A percentile compares a stretch with the other conserved stretches of the same genome.
These are phyloP conservation scores for Pogonophryne albipinna DNA, from an alignment of 2,797 vertebrate genomes.

Conservation along the genomic window DNA sequence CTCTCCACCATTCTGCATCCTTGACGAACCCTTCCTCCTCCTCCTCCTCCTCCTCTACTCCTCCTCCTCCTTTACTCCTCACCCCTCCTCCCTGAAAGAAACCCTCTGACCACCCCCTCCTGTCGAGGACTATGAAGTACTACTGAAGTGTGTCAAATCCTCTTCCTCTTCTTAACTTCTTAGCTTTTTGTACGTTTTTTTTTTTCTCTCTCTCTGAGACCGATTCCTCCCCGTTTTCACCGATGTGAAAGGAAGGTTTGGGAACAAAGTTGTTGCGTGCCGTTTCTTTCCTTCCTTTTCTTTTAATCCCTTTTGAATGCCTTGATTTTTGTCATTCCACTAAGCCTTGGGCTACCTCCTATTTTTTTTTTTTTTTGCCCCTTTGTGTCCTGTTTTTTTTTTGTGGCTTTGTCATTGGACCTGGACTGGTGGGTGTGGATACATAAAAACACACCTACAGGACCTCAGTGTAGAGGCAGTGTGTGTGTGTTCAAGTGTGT, in stretches of 20 bases:
- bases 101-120: constrained; percentile 66
- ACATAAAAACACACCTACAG: constrained; percentile 69
- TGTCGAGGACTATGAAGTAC: constrained; percentile 87
- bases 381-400: constrained; percentile 69
- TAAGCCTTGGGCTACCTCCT: constrained; percentile 95
- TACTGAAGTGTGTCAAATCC: constrained; percentile 88
- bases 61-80: constrained; percentile 6
- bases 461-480: constrained; percentile 77
- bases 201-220: constrained; percentile 46
- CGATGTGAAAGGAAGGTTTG: constrained; percentile 66
- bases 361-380: constrained; percentile 55
- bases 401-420: constrained; percentile 74
- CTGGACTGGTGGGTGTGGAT: constrained; percentile 76
- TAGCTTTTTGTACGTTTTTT: constrained; percentile 65
- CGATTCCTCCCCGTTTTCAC: constrained; percentile 71
- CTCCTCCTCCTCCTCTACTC: constrained; percentile 57
- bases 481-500: constrained; percentile 28
- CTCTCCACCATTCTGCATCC: constrained; percentile 86
- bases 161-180: constrained; percentile 77
- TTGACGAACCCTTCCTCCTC: constrained; percentile 61
- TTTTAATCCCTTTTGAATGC: constrained; percentile 69
- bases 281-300: constrained; percentile 53
- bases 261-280: constrained; percentile 67
- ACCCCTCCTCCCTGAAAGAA: constrained; percentile 53
- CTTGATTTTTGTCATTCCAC: constrained; percentile 85